Conservation (phyloP, 2,797 vertebrate species). For the Sphenopsis melanotis region DNA sequence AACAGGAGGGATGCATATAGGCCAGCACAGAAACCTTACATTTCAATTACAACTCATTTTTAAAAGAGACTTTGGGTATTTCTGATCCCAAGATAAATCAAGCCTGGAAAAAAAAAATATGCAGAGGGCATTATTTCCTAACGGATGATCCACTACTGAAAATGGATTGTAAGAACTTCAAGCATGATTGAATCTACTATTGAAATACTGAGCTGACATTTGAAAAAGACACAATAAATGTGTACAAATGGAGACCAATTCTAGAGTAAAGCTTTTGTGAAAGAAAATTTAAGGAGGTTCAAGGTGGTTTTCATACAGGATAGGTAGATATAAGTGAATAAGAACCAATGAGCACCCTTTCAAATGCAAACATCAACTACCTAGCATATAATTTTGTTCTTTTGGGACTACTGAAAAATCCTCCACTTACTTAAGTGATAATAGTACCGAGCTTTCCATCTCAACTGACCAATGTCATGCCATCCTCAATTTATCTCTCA, state of each 20-base stretch:
- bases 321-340: neutral
- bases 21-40: neutral
- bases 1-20: neutral
- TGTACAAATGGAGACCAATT: neutral
- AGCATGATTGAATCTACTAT: neutral
- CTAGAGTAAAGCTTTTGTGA: neutral
- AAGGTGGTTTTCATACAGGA: neutral
- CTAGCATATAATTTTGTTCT: neutral
- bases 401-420: neutral
- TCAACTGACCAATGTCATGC: neutral
- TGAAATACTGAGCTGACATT: conserved; percentile 20
- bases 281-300: neutral
- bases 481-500: neutral
- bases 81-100: neutral
- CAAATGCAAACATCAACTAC: neutral
- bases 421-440: neutral
- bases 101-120: neutral
- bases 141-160: neutral
- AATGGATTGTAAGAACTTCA: neutral
- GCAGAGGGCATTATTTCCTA: neutral
- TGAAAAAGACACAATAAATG: neutral
- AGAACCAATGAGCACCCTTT: neutral
- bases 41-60: neutral
- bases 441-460: neutral
- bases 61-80: neutral